A percentile compares a stretch with the other conserved stretches of the same genome.
These are phyloP conservation scores for Sarcophaga peregrina DNA, from an alignment of 1,140 invertebrate genomes.

Conservation along the genomic window DNA sequence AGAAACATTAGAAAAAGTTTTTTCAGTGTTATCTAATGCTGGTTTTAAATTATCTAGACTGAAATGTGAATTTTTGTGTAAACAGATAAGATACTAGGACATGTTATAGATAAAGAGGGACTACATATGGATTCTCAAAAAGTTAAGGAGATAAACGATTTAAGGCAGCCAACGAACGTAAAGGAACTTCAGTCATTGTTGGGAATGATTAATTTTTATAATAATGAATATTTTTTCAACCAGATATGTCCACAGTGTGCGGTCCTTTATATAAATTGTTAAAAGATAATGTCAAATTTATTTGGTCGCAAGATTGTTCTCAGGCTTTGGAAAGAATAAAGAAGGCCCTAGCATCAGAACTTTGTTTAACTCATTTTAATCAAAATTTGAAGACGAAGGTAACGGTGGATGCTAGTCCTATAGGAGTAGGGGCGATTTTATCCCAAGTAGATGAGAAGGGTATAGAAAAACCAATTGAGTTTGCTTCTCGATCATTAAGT, in stretches of 20 bases:
- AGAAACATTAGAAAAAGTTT: no score
- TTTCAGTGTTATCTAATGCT: constrained; percentile 50
- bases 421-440: no score
- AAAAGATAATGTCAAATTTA: neutral
- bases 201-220: constrained; percentile 52
- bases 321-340: neutral
- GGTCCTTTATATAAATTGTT: constrained; percentile 55
- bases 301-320: neutral
- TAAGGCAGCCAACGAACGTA: constrained; percentile 48
- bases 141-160: constrained; percentile 50
- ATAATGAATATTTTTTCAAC: no score
- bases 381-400: constrained; percentile 38
- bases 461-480: no score
- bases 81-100: constrained; percentile 54
- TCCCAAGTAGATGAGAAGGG: no score
- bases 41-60: constrained; percentile 49
- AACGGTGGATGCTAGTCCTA: no score
- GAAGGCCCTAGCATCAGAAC: constrained; percentile 13
- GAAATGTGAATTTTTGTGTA: constrained; percentile 50
- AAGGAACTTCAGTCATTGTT: constrained; percentile 54
- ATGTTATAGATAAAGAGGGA: constrained; percentile 53
- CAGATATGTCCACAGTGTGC: constrained; percentile 43
- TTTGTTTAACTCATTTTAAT: constrained; percentile 44
- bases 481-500: no score
- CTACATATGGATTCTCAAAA: constrained; percentile 51